Evolutionary conservation across 2,888 invertebrate genomes (phyloP), one percentile per base, ranked within the genome.

Genomic region (Pharmacophagus antenor): DNA sequence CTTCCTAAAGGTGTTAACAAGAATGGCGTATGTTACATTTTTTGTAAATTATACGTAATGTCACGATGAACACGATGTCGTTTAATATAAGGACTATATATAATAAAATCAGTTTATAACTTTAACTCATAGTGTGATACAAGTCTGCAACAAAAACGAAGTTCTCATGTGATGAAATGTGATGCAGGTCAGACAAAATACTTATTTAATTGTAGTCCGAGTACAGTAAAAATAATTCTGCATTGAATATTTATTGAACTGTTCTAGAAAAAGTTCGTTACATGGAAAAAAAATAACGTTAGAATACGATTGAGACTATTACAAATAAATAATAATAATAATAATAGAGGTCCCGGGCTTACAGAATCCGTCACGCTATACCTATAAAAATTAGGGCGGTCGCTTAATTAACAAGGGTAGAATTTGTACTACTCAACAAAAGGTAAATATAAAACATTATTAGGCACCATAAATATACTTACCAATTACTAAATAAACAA

Each of bases 1-100:
- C 78, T 85, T 80, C 81, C 81, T 76, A 76, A 75, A 67, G 63
- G 50, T 72, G 72, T 72, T 73, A n/a, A 77, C 74, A 47, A 15
- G 2, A n/a, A 37, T n/a, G n/a, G 15, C n/a, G 15, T 37, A n/a
- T 4, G n/a, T n/a, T 37, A 27, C 6, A 27, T 10, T 4, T 37
- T 37, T 37, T 31, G 2, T 37, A 37, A 4, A 37, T n/a, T 3
- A n/a, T 4, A 27, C 4, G 15, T 31, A 31, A 31, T 10, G 31
- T 10, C 31, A 31, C 12, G 15, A 1, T 31, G 15, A n/a, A 37
- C 37, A 37, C 37, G n/a, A 15, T n/a, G 15, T 4, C 37, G 37
- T 37, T 37, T 1, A 37, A 12, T n/a, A n/a, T n/a, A n/a, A n/a
- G n/a, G n/a, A n/a, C n/a, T n/a, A n/a, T n/a, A n/a, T n/a, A n/a